phyloP scores from a whole-genome alignment of 2,113 vertebrate species.

The Atractosteus spatula region DNA sequence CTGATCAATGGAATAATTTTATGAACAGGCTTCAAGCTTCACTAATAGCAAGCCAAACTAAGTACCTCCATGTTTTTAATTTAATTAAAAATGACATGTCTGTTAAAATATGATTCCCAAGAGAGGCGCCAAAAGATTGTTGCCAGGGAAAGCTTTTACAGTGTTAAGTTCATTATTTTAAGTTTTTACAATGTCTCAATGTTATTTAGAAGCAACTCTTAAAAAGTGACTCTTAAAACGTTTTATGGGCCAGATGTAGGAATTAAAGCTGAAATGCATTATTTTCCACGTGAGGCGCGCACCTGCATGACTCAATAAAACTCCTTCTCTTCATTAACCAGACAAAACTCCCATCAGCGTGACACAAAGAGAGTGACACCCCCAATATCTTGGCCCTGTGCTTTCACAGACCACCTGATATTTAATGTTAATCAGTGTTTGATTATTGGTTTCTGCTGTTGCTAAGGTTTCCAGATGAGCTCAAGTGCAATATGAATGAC shows the following conservation, averaged over 20 bases:
- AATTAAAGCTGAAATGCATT: slow-evolving; percentile 45
- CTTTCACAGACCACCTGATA: slow-evolving; percentile 31
- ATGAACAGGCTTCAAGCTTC: no score
- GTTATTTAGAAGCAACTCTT: slow-evolving; percentile 24
- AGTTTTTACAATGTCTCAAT: background rate
- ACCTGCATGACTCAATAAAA: slow-evolving; percentile 57
- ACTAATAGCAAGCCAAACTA: no score
- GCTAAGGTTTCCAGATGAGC: slow-evolving; percentile 24
- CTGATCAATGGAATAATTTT: no score
- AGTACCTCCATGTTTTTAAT: no score
- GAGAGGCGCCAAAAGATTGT: no score
- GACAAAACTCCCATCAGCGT: slow-evolving; percentile 43
- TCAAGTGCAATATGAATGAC: no score
- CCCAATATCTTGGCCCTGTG: slow-evolving; percentile 28
- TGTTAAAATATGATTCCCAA: no score
- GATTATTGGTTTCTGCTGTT: slow-evolving; percentile 35
- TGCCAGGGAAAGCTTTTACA: no score
- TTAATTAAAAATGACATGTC: no score
- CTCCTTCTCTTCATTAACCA: slow-evolving; percentile 40
- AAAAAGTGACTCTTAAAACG: slow-evolving; percentile 7
- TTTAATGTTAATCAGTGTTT: slow-evolving; percentile 46
- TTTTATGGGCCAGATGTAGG: slow-evolving; percentile 62
- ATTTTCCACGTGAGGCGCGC: slow-evolving; percentile 41
- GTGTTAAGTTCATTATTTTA: no score
- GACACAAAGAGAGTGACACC: slow-evolving; percentile 27